Conservation (phyloP, 2,797 vertebrate species). For the Sebastes flavidus region DNA sequence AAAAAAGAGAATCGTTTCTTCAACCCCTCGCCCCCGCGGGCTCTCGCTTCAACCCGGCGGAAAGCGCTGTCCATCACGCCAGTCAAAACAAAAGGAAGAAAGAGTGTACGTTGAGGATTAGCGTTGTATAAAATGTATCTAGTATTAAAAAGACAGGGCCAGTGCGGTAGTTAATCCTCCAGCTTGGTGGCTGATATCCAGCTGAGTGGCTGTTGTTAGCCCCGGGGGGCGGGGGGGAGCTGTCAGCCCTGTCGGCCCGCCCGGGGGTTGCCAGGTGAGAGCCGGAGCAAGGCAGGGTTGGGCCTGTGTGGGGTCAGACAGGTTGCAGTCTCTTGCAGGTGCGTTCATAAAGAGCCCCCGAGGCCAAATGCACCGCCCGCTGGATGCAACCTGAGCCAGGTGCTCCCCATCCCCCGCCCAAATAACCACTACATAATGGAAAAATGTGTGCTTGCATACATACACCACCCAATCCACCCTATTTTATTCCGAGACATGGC, state of each 20-base stretch:
- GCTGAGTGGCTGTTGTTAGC: conserved; percentile 67
- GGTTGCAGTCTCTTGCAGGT: conserved; percentile 65
- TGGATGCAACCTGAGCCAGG: conserved; percentile 73
- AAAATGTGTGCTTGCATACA: conserved; percentile 40
- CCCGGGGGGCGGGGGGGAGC: neutral
- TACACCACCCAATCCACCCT: neutral
- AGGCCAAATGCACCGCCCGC: conserved; percentile 41
- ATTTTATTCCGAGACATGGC: conserved; percentile 61
- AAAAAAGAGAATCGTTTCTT: conserved; percentile 38
- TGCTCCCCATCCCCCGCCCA: conserved; percentile 50
- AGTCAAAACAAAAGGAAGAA: conserved; percentile 67
- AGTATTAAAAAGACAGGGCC: conserved; percentile 63
- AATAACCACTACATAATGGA: conserved; percentile 56
- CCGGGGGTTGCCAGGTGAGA: conserved; percentile 49
- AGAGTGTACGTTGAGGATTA: conserved; percentile 69
- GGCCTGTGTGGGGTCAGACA: conserved; percentile 35
- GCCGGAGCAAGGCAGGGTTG: conserved; percentile 24
- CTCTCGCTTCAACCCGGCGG: neutral
- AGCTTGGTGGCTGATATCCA: conserved; percentile 68
- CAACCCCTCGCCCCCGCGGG: conserved; percentile 9
- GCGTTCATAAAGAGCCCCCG: conserved; percentile 58
- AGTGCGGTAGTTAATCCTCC: conserved; percentile 73
- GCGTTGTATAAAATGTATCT: conserved; percentile 75
- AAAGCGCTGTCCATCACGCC: conserved; percentile 55
- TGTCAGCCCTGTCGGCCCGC: conserved; percentile 21